A percentile compares a stretch with the other conserved stretches of the same genome.
Conservation (phyloP, 2,797 vertebrate genomes). For the Cuniculus paca region DNA sequence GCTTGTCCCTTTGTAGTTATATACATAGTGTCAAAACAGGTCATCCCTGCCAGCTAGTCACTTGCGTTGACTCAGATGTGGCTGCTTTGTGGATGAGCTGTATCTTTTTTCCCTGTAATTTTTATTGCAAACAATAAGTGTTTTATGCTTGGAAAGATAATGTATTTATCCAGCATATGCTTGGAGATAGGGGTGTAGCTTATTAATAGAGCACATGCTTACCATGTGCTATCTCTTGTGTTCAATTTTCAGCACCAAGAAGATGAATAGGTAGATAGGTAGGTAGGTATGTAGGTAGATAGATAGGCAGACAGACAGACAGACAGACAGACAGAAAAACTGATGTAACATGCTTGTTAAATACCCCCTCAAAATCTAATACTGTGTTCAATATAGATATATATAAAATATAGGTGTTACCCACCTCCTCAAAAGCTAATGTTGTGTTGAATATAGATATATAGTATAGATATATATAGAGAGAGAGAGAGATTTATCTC, state of each 20-base stretch:
- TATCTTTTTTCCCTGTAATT: slow-evolving; percentile 55
- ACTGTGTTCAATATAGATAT: slow-evolving; percentile 10
- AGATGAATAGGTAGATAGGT: background rate
- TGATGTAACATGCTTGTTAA: slow-evolving; percentile 56
- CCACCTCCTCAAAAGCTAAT: slow-evolving; percentile 27
- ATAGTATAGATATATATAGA: background rate
- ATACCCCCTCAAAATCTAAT: slow-evolving; percentile 25
- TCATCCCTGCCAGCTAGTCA: slow-evolving; percentile 54
- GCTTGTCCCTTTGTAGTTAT: slow-evolving; percentile 52
- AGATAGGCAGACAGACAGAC: background rate
- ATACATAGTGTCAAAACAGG: slow-evolving; percentile 38
- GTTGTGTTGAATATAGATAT: slow-evolving; percentile 5
- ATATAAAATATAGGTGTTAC: background rate
- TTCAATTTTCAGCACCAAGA: background rate
- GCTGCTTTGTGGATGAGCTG: slow-evolving; percentile 47
- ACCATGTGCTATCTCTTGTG: background rate
- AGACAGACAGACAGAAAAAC: background rate
- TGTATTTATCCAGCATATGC: slow-evolving; percentile 42
- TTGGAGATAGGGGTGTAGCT: background rate
- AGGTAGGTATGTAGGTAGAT: background rate
- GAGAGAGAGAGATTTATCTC: too few relatives aligned
- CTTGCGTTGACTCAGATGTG: slow-evolving; percentile 25
- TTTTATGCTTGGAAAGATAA: slow-evolving; percentile 59
- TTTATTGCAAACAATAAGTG: slow-evolving; percentile 56
- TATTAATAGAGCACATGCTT: background rate